Percentiles rank a stretch among this genome's conserved stretches.
Conservation (phyloP, 2,113 vertebrate genomes). For the Bos indicus region DNA sequence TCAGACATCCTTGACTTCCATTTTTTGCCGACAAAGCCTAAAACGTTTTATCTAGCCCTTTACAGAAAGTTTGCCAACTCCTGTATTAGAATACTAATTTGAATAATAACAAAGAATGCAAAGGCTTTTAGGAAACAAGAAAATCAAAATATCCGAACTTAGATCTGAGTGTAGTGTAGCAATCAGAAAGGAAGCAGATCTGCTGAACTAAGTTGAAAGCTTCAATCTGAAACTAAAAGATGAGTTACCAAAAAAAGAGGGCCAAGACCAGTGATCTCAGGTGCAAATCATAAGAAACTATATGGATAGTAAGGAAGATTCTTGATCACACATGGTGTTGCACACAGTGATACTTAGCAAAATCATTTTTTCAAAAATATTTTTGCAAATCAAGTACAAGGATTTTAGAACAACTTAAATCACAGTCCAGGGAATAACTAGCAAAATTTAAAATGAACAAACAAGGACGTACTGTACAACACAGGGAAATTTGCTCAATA, state of each 20-base stretch:
- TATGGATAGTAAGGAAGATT: not conserved
- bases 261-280: not conserved
- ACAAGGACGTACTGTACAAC: not conserved
- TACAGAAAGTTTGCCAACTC: not conserved
- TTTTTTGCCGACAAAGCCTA: not conserved
- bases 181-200: not conserved
- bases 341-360: not conserved
- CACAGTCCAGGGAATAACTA: not conserved
- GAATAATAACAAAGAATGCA: not conserved
- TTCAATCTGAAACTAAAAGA: not conserved
- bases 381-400: not conserved
- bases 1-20: not conserved
- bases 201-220: not conserved
- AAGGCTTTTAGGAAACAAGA: not conserved
- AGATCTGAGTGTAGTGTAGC: not conserved
- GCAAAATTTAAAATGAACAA: not conserved
- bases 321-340: not conserved
- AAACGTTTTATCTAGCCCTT: not conserved
- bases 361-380: not conserved
- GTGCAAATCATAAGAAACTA: not conserved
- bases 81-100: not conserved
- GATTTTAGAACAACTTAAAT: slow-evolving; percentile 15
- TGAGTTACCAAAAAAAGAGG: not conserved
- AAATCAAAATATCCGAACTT: not conserved
- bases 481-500: not conserved